A percentile compares a stretch with the other conserved stretches of the same genome.
Conservation (phyloP, 2,113 vertebrate species). For the Pomatorhinus ruficollis region DNA sequence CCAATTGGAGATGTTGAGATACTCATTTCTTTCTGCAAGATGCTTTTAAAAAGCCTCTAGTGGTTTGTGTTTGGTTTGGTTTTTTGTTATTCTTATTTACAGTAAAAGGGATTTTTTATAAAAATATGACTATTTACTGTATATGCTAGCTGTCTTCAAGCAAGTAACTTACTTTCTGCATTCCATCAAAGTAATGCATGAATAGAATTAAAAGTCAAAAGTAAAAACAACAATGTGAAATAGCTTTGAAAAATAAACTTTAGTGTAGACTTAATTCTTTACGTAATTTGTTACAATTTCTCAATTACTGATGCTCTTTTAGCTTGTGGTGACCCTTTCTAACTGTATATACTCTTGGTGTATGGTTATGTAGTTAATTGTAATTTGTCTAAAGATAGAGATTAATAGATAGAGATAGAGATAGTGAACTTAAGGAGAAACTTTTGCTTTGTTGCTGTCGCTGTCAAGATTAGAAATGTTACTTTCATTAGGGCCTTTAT, state of each 20-base stretch:
- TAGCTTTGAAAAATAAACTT: background rate
- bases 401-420: too few species aligned
- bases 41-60: background rate
- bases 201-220: background rate
- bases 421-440: background rate
- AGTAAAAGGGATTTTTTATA: background rate
- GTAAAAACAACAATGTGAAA: background rate
- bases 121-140: rapidly evolving
- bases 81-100: background rate
- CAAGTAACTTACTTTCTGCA: background rate
- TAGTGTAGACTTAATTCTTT: background rate
- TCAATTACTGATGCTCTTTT: background rate
- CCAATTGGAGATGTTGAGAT: background rate
- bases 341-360: background rate
- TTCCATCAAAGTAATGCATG: background rate
- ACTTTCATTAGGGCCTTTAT: background rate
- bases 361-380: background rate
- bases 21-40: background rate
- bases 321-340: background rate
- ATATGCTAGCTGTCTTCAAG: background rate
- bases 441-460: background rate
- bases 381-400: background rate
- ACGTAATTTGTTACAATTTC: background rate
- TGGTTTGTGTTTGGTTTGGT: background rate
- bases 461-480: background rate